These are phyloP conservation scores for Solea senegalensis DNA, from an alignment of 2,113 vertebrate species.

Conservation along the genomic window DNA sequence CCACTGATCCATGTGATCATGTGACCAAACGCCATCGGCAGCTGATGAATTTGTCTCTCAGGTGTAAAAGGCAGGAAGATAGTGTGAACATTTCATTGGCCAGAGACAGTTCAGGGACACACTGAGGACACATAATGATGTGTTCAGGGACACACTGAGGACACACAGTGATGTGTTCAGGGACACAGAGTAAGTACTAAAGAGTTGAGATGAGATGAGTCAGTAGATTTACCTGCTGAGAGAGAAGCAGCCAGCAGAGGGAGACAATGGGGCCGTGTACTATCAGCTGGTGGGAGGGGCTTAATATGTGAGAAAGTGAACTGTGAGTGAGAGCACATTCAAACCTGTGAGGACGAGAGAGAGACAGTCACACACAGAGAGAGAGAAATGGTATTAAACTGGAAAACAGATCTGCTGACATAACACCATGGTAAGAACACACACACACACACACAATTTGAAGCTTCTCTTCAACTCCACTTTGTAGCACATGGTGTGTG, in stretches of 20 bases:
- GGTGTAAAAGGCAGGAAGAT: too few relatives aligned
- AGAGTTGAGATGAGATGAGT: neutral
- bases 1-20: too few relatives aligned
- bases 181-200: neutral
- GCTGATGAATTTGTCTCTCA: too few relatives aligned
- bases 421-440: slow-evolving; percentile 69
- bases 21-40: too few relatives aligned
- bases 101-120: too few relatives aligned
- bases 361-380: slow-evolving; percentile 12
- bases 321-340: slow-evolving; percentile 53
- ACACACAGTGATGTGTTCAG: too few relatives aligned
- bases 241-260: slow-evolving; percentile 39
- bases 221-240: neutral
- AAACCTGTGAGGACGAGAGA: slow-evolving; percentile 42
- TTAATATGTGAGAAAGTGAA: slow-evolving; percentile 46
- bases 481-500: slow-evolving; percentile 2
- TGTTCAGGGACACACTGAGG: too few relatives aligned
- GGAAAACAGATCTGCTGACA: slow-evolving; percentile 20
- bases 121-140: too few relatives aligned
- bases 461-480: neutral
- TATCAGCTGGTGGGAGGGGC: slow-evolving; percentile 63
- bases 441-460: slow-evolving; percentile 8
- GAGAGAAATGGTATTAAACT: slow-evolving; percentile 52
- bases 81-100: too few relatives aligned
- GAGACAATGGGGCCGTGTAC: slow-evolving; percentile 17